A percentile compares a stretch with the other conserved stretches of the same genome.
Evolutionary conservation across 2,888 invertebrate species (phyloP).

Genomic region (Ormyrus labotus): DNA sequence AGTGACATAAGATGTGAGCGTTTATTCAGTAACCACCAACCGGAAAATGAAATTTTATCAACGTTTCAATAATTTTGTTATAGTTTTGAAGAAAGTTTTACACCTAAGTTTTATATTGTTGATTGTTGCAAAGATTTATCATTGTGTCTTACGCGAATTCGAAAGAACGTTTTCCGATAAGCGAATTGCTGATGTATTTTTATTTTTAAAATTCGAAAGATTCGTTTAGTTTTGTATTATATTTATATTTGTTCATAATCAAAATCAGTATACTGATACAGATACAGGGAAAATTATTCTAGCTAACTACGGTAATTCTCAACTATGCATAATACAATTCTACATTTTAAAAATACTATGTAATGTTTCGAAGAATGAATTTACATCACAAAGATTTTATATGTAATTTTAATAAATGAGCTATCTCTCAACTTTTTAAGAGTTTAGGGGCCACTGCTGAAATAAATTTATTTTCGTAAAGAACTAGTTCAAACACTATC

Average conservation of each 20-base stretch:
- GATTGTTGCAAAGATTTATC: slow-evolving; percentile 42
- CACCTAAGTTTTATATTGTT: slow-evolving; percentile 15
- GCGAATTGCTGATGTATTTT: too few relatives aligned
- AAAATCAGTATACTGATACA: slow-evolving; percentile 2
- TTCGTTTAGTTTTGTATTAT: slow-evolving; percentile 2
- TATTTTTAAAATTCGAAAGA: too few relatives aligned
- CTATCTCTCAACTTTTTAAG: background rate
- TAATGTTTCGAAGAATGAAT: slow-evolving; percentile 7
- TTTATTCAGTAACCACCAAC: slow-evolving; percentile 4
- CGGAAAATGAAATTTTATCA: slow-evolving; percentile 6
- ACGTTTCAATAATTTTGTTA: slow-evolving; percentile 13
- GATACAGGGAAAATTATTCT: slow-evolving; percentile 16
- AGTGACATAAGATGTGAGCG: slow-evolving; percentile 6
- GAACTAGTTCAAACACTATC: slow-evolving; percentile 1
- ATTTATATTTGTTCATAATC: slow-evolving; percentile 8
- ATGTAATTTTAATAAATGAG: slow-evolving; percentile 30
- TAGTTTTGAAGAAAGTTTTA: slow-evolving; percentile 4
- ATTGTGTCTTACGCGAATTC: background rate
- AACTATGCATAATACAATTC: slow-evolving; percentile 1
- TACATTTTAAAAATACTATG: slow-evolving; percentile 4
- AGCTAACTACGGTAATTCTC: background rate
- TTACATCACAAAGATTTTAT: slow-evolving; percentile 34
- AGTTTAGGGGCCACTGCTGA: background rate
- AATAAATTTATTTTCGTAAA: slow-evolving; percentile 16
- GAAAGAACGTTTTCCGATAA: too few relatives aligned